phyloP scores from a whole-genome alignment of 2,113 vertebrate species.

The Scatophagus argus region DNA sequence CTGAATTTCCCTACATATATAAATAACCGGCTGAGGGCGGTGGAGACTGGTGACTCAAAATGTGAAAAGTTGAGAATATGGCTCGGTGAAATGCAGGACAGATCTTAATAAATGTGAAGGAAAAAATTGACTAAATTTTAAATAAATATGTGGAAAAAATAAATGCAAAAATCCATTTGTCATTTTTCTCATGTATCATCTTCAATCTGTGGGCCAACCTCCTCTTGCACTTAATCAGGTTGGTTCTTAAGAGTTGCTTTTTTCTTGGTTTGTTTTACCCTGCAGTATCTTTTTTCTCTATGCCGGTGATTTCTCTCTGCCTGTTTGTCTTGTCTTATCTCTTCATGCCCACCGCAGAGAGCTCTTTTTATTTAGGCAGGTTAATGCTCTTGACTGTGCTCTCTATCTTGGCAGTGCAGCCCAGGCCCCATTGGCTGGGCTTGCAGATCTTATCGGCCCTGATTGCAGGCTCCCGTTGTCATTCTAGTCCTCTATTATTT shows the following conservation, averaged over 20 bases:
- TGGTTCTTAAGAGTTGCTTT: background rate
- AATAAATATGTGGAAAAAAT: background rate
- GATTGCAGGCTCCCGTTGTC: constrained; percentile 44
- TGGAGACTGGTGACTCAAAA: constrained; percentile 26
- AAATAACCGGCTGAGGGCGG: constrained; percentile 44
- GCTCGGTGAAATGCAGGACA: background rate
- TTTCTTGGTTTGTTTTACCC: constrained; percentile 2
- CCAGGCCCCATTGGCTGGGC: constrained; percentile 28
- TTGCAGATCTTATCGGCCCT: constrained; percentile 54
- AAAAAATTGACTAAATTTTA: background rate
- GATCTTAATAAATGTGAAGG: background rate
- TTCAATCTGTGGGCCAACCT: background rate
- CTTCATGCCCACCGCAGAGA: background rate
- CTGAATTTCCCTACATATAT: constrained; percentile 30
- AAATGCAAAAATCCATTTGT: background rate
- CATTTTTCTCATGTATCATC: background rate
- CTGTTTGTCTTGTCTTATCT: constrained; percentile 61
- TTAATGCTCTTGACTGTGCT: constrained; percentile 48
- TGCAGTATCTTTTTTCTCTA: constrained; percentile 23
- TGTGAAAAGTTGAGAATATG: constrained; percentile 25
- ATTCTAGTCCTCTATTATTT: constrained; percentile 55
- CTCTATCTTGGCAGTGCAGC: constrained; percentile 56
- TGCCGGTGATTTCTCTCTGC: constrained; percentile 40
- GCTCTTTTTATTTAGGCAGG: constrained; percentile 48
- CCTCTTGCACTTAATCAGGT: background rate